Evolutionary conservation across 1,140 invertebrate genomes (phyloP).

Genomic region (Zaprionus vittiger): DNA sequence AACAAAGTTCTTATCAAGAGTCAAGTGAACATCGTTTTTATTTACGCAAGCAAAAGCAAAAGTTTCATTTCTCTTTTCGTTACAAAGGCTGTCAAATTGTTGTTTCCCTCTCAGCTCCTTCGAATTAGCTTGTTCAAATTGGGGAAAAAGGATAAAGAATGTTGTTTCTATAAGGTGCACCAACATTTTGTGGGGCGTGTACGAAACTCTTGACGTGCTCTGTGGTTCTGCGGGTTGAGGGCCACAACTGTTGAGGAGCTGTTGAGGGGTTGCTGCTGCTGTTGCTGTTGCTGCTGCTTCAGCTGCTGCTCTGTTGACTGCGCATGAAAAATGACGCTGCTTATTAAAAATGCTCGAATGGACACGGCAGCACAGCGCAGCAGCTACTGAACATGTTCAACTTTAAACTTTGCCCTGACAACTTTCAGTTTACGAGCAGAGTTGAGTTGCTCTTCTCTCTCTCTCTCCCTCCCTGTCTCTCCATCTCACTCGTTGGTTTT

Average conservation of each 20-base stretch:
- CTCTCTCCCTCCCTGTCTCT: background rate
- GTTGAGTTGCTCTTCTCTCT: slow-evolving; percentile 1
- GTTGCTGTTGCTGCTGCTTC: slow-evolving; percentile 16
- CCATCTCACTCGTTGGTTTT: background rate
- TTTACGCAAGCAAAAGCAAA: no score
- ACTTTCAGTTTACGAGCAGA: slow-evolving; percentile 28
- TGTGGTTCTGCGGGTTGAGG: slow-evolving; percentile 12
- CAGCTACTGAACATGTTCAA: slow-evolving; percentile 46
- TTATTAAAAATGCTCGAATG: slow-evolving; percentile 77
- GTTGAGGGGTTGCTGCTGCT: slow-evolving; percentile 24
- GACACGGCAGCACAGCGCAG: slow-evolving; percentile 34
- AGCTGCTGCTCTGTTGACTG: slow-evolving; percentile 55
- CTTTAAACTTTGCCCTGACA: slow-evolving; percentile 46
- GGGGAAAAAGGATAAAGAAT: slow-evolving; percentile 17
- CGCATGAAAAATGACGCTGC: slow-evolving; percentile 70
- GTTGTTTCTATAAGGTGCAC: slow-evolving; percentile 14
- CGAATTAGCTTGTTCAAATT: slow-evolving; percentile 41
- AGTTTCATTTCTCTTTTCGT: no score
- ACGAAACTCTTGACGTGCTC: slow-evolving; percentile 20
- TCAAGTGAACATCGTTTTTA: no score
- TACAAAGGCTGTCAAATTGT: no score
- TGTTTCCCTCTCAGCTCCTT: no score
- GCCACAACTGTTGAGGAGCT: slow-evolving; percentile 1
- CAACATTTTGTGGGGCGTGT: slow-evolving; percentile 64
- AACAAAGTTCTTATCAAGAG: no score